phyloP scores from a whole-genome alignment of 2,113 vertebrate species.

The Gobius niger region DNA sequence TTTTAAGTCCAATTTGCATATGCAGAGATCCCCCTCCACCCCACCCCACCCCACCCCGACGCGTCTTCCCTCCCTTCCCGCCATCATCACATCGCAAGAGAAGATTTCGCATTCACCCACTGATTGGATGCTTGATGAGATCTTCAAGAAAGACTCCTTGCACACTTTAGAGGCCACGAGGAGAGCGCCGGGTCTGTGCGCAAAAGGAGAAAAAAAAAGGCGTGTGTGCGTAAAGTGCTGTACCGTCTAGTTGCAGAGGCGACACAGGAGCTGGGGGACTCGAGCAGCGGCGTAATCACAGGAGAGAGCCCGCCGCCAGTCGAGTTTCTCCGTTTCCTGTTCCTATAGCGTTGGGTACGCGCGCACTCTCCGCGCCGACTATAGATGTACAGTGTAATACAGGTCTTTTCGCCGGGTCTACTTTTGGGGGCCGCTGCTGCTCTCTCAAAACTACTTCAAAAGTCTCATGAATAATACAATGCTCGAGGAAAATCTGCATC shows the following conservation, averaged over 20 bases:
- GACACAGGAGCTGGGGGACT: slow-evolving; percentile 63
- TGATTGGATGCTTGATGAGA: slow-evolving; percentile 92
- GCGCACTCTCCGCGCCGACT: background rate
- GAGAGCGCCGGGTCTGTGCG: slow-evolving; percentile 33
- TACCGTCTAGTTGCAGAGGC: slow-evolving; percentile 74
- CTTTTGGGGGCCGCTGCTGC: slow-evolving; percentile 43
- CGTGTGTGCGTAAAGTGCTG: slow-evolving; percentile 82
- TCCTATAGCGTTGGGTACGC: background rate
- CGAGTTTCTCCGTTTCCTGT: slow-evolving; percentile 5
- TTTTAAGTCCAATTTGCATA: slow-evolving; percentile 75
- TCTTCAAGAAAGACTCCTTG: slow-evolving; percentile 71
- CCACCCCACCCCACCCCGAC: slow-evolving; percentile 26
- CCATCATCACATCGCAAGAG: slow-evolving; percentile 61
- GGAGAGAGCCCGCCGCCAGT: slow-evolving; percentile 32
- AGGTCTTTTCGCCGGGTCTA: slow-evolving; percentile 38
- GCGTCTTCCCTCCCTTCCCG: slow-evolving; percentile 31
- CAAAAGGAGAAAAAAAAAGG: no score
- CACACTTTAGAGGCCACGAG: slow-evolving; percentile 68
- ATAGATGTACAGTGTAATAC: slow-evolving; percentile 10
- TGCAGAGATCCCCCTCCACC: slow-evolving; percentile 54
- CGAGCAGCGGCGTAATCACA: slow-evolving; percentile 85
- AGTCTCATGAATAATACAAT: slow-evolving; percentile 65
- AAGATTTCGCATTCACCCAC: slow-evolving; percentile 77
- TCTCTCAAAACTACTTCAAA: slow-evolving; percentile 27
- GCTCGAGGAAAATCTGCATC: slow-evolving; percentile 54